Evolutionary conservation across 2,113 vertebrate genomes (phyloP).

Genomic region (Hippocampus mohnikei): DNA sequence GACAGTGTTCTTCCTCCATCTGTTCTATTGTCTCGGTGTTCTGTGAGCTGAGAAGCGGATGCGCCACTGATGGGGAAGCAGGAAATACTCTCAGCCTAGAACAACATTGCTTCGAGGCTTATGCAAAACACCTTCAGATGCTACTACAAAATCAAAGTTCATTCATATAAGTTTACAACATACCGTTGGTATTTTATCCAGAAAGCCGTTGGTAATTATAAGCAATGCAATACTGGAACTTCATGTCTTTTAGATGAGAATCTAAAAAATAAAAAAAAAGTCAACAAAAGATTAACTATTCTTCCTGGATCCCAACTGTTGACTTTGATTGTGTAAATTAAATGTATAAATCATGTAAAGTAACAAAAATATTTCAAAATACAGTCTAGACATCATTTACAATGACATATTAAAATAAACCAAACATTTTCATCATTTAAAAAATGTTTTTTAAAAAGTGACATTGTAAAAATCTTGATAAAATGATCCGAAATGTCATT

Average conservation of each 20-base stretch:
- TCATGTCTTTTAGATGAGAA: background rate
- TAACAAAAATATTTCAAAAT: too few relatives aligned
- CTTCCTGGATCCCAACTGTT: too few relatives aligned
- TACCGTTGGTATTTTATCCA: background rate
- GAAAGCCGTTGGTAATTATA: background rate
- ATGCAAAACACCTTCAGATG: conserved; percentile 22
- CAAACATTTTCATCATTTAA: background rate
- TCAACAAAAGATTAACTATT: background rate
- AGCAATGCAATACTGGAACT: background rate
- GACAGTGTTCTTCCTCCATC: conserved; percentile 73
- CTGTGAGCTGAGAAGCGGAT: conserved; percentile 70
- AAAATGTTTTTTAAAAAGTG: too few relatives aligned
- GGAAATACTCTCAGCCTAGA: conserved; percentile 64
- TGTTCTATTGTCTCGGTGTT: conserved; percentile 72
- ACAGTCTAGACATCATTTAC: too few relatives aligned
- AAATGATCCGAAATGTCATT: background rate
- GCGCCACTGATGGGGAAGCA: conserved; percentile 65
- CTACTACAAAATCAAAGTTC: background rate
- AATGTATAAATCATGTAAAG: too few relatives aligned
- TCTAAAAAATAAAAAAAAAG: too few relatives aligned
- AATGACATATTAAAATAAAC: too few relatives aligned
- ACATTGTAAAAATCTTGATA: background rate
- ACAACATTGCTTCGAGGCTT: conserved; percentile 54
- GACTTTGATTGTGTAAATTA: too few relatives aligned
- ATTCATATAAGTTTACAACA: background rate